Evolutionary conservation across 2,113 vertebrate genomes (phyloP), one percentile per base, ranked within the genome.

Genomic region (Dasyurus viverrinus): DNA sequence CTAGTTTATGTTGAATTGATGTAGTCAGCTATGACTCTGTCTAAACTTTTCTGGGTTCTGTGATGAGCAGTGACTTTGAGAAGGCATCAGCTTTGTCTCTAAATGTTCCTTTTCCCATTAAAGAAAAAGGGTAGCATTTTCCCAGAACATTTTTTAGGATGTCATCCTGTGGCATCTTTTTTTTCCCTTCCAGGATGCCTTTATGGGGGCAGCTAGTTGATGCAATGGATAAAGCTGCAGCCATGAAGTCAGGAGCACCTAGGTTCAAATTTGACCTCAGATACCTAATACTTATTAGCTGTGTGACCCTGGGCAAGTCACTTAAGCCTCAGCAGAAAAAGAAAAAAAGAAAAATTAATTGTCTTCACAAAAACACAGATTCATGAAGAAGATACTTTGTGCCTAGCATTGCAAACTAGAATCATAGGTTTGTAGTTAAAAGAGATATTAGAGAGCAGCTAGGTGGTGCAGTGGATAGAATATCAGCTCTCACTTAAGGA

Each of bases 21-120:
- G 8, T 1, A n/a, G 27, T 23, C 10, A n/a, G 2, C n/a, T 36
- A 2, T 4, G 25, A 19, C 36, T 10, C 46, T 9, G 54, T 0
- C 42, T 95, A 16, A n/a, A 53, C 68, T 27, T 2, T 36, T 5
- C 55, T 47, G 52, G 22, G 60, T 46, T 36, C 10, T 36, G 60
- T 26, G 9, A 24, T 53, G 36, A n/a, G 11, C 30, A 8, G 30
- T 68, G 2, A 68, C 36, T 68, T 68, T 68, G 60, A 68, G 30
- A 30, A 68, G 27, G 36, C 5, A 19, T 76, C 68, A 19, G 12
- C 48, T 48, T 48, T n/a, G 16, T n/a, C 36, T n/a, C 36, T 76
- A n/a, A 76, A n/a, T n/a, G 36, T n/a, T 3, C 68, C 16, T 16
- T n/a, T 5, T 23, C 5, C 36, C 68, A n/a, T 76, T 14, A 16